These are phyloP conservation scores for Corvus hawaiiensis DNA, from an alignment of 2,113 vertebrate genomes.

Conservation along the genomic window DNA sequence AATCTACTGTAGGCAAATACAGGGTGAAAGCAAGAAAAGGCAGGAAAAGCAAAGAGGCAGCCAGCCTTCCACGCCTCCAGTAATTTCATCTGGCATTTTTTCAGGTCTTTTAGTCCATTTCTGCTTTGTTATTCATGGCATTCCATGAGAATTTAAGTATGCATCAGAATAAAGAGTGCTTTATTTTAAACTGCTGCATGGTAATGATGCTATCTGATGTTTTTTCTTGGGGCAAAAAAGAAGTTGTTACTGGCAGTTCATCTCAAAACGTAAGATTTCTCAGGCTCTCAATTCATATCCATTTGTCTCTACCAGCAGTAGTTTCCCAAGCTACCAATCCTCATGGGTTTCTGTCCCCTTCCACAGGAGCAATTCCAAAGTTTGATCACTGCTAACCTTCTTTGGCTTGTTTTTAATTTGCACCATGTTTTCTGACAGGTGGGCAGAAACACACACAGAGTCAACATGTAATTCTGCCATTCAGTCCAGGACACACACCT, in stretches of 20 bases:
- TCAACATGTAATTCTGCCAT: not conserved
- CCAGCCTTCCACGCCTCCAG: not conserved
- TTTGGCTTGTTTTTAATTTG: not conserved
- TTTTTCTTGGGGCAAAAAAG: not conserved
- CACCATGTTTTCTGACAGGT: not conserved
- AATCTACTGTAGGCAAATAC: not conserved
- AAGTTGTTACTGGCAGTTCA: not conserved
- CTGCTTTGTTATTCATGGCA: not conserved
- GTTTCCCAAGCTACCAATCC: not conserved
- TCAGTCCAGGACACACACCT: not conserved
- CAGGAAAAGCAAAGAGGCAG: not conserved
- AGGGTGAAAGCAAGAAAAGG: not conserved
- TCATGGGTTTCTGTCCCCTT: not conserved
- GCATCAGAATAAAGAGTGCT: not conserved
- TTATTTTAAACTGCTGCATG: not conserved
- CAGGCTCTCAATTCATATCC: not conserved
- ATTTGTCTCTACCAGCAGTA: not conserved
- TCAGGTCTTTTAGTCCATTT: not conserved
- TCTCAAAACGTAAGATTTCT: not conserved
- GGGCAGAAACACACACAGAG: not conserved
- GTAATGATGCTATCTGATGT: not conserved
- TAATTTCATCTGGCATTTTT: not conserved
- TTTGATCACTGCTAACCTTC: not conserved
- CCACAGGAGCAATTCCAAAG: not conserved
- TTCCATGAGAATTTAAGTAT: not conserved